Evolutionary conservation across 1,140 invertebrate species (phyloP).

Genomic region (Contarinia nasturtii): DNA sequence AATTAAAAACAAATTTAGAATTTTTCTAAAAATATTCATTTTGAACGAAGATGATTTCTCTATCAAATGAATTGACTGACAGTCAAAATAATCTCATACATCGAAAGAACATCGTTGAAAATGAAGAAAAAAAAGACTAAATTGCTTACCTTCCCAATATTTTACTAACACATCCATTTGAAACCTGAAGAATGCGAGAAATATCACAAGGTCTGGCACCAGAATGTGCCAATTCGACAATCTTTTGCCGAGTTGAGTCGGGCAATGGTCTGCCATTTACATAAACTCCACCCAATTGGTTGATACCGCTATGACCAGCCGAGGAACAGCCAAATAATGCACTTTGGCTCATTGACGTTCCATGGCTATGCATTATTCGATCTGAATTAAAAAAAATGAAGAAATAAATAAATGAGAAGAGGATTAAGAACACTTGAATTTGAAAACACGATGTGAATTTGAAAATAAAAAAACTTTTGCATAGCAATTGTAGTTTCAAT

Average conservation of each 20-base stretch:
- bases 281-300: conserved; percentile 95
- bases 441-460: no score
- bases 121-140: conserved; percentile 2
- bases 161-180: conserved; percentile 89
- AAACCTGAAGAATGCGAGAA: conserved; percentile 87
- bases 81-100: no score
- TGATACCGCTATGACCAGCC: conserved; percentile 88
- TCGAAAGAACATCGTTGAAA: neutral
- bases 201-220: conserved; percentile 97
- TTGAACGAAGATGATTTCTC: no score
- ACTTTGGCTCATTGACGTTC: conserved; percentile 29
- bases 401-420: neutral
- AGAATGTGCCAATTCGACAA: conserved; percentile 91
- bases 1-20: neutral
- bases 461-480: neutral
- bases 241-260: conserved; percentile 90
- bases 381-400: conserved; percentile 6
- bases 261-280: conserved; percentile 93
- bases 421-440: no score
- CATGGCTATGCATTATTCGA: conserved; percentile 22
- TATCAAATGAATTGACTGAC: no score
- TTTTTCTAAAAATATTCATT: neutral
- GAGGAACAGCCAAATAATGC: conserved; percentile 55
- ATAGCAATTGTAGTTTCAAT: neutral
- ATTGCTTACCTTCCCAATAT: conserved; percentile 86